Evolutionary conservation across 2,797 vertebrate genomes (phyloP), one percentile per base, ranked within the genome.

Genomic region (Triplophysa yarkandensis): DNA sequence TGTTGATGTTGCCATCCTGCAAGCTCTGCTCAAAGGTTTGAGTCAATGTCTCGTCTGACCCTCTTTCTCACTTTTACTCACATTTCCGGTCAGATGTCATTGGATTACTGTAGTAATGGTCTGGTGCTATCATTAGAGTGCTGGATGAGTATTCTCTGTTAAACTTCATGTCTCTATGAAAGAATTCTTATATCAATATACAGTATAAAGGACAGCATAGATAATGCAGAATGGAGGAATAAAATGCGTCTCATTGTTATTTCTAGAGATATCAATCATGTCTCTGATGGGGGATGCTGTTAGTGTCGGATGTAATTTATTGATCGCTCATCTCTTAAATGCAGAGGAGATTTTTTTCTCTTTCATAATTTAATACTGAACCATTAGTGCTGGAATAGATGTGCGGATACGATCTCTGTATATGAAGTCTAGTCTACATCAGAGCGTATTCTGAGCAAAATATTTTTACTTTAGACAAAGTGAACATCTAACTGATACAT

Each of bases 1-100:
- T 0, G 86, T 99, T 85, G 98, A 99, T 6, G 91, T 98, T 74
- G 95, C 98, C 57, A 98, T 99, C 83, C 92, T 99, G 17, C 94
- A 96, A 78, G 96, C 96, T 0, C 88, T 99, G 28, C 88, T 99
- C 27, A 99, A 98, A 94, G 96, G 98, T 97, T 54, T 2, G 41
- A 48, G 17, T 23, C n/a, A 36, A 0, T 4, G 55, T 46, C 41
- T 21, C 1, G 2, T 52, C 25, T 36, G 7, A 36, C 16, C n/a
- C 4, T 6, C 1, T 62, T 57, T 19, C 41, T 34, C 55, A 13
- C 0, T 3, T 46, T 52, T 16, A 11, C 43, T 14, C 6, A 1
- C 46, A 28, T 72, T 55, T 21, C 46, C 25, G 0, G 60, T 17
- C 44, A 52, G 11, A 3, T 4, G 16, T 41, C 28, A 72, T 28